These are phyloP conservation scores for Sebastes hubbsi DNA, from an alignment of 2,797 vertebrate species.

Conservation along the genomic window DNA sequence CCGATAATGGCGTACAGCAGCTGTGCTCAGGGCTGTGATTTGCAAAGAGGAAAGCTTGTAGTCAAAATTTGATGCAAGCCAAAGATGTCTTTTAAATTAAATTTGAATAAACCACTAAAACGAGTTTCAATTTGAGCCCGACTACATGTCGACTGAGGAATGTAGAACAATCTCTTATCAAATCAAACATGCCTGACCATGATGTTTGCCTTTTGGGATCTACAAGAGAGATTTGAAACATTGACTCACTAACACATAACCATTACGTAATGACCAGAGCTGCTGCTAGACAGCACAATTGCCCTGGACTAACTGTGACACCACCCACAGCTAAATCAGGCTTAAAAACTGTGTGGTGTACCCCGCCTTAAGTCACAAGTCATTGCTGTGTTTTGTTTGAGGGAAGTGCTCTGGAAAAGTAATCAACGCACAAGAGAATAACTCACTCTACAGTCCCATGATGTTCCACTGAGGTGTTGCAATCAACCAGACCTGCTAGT, in stretches of 20 bases:
- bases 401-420: background rate
- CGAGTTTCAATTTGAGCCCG: background rate
- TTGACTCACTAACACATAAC: background rate
- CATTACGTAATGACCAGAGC: conserved; percentile 18
- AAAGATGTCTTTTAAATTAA: background rate
- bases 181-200: background rate
- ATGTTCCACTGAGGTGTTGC: background rate
- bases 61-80: background rate
- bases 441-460: background rate
- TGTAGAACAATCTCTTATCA: background rate
- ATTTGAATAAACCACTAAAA: background rate
- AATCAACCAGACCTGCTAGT: conserved; percentile 9
- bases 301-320: background rate
- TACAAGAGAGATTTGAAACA: conserved; percentile 10
- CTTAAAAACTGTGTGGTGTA: background rate
- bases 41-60: background rate
- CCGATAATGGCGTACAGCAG: background rate
- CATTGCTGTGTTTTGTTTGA: background rate
- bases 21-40: background rate
- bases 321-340: conserved; percentile 1
- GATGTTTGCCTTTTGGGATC: background rate
- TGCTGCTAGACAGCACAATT: background rate
- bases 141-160: background rate
- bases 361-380: background rate
- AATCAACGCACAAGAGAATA: background rate